phyloP scores from a whole-genome alignment of 2,888 invertebrate genomes.

The Limenitis arthemis region DNA sequence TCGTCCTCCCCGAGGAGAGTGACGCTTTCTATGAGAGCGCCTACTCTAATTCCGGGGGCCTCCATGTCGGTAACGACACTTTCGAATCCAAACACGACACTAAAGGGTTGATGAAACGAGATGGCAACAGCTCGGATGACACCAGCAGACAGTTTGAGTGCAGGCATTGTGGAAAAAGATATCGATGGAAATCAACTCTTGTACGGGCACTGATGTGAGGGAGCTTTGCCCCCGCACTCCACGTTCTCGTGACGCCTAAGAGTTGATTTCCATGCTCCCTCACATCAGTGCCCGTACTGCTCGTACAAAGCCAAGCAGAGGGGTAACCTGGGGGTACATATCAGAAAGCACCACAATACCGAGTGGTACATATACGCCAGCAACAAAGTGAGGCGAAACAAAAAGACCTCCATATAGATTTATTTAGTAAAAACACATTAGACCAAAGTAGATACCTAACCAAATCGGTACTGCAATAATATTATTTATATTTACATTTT shows the following conservation, averaged over 20 bases:
- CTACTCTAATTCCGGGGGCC: constrained; percentile 24
- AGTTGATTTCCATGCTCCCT: no score
- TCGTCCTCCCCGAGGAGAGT: constrained; percentile 60
- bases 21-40: constrained; percentile 41
- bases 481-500: constrained; percentile 55
- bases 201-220: constrained; percentile 85
- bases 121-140: constrained; percentile 58
- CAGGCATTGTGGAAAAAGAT: constrained; percentile 87
- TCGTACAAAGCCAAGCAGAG: constrained; percentile 85
- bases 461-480: constrained; percentile 70
- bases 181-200: constrained; percentile 92
- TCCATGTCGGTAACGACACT: constrained; percentile 29
- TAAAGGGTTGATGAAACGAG: constrained; percentile 44
- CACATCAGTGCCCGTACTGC: constrained; percentile 86
- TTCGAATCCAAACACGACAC: constrained; percentile 46
- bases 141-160: constrained; percentile 80
- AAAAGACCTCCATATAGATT: constrained; percentile 46
- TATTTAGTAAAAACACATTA: constrained; percentile 27
- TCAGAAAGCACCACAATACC: constrained; percentile 80
- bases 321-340: constrained; percentile 86
- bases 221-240: constrained; percentile 88
- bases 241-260: constrained; percentile 87
- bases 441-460: constrained; percentile 69
- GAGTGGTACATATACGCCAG: constrained; percentile 69
- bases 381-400: constrained; percentile 62